These are phyloP conservation scores for Emmelina monodactyla DNA, from an alignment of 2,888 invertebrate genomes.

Conservation along the genomic window DNA sequence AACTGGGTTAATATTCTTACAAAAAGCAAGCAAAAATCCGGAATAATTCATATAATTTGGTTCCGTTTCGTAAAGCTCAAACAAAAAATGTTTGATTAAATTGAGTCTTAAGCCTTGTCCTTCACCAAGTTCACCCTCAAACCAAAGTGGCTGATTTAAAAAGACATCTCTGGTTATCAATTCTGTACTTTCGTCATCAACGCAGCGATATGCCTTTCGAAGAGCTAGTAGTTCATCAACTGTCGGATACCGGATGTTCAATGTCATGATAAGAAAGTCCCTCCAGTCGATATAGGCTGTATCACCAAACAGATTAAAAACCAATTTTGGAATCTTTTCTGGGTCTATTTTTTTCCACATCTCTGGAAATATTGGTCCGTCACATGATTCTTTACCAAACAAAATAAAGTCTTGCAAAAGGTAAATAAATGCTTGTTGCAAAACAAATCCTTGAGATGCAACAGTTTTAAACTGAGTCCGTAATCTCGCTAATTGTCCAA, in stretches of 20 bases:
- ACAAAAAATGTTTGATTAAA: constrained; percentile 63
- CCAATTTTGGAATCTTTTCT: constrained; percentile 44
- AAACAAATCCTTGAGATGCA: constrained; percentile 41
- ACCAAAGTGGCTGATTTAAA: constrained; percentile 38
- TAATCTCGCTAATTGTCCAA: constrained; percentile 39
- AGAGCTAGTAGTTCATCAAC: constrained; percentile 57
- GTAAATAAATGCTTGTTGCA: constrained; percentile 57
- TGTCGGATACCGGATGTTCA: constrained; percentile 63
- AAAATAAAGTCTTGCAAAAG: constrained; percentile 58
- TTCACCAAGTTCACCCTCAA: constrained; percentile 35
- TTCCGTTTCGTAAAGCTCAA: constrained; percentile 59
- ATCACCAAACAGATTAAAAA: constrained; percentile 59
- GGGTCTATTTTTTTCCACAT: constrained; percentile 48
- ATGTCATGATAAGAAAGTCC: constrained; percentile 69
- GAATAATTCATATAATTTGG: constrained; percentile 66
- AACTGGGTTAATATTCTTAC: constrained; percentile 62
- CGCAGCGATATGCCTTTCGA: constrained; percentile 49
- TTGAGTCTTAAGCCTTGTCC: constrained; percentile 29
- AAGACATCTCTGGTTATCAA: constrained; percentile 37
- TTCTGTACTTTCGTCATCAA: constrained; percentile 47
- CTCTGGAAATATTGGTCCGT: constrained; percentile 35
- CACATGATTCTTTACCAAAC: constrained; percentile 49
- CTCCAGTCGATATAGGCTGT: constrained; percentile 69
- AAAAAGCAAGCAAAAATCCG: constrained; percentile 68
- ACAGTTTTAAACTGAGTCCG: constrained; percentile 44